A percentile compares a stretch with the other conserved stretches of the same genome.
phyloP scores from a whole-genome alignment of 2,888 invertebrate species.

The Ophion ellenae region DNA sequence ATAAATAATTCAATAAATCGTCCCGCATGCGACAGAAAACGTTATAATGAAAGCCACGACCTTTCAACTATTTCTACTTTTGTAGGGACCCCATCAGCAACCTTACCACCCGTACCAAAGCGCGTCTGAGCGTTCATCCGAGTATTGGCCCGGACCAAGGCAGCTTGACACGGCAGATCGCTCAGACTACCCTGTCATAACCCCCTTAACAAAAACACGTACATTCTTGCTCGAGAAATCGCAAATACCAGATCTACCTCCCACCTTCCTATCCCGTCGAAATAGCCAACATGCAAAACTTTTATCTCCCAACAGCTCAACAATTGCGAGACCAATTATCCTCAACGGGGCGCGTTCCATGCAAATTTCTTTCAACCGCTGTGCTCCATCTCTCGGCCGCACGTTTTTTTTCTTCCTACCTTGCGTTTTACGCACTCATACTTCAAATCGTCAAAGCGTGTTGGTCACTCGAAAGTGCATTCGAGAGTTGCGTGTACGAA shows the following conservation, averaged over 20 bases:
- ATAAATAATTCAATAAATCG: no score
- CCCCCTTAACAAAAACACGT: not conserved
- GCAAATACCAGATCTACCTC: not conserved
- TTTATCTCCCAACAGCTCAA: not conserved
- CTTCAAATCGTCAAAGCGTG: not conserved
- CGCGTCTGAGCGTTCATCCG: not conserved
- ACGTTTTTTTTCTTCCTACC: not conserved
- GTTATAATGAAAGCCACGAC: no score
- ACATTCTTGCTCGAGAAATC: not conserved
- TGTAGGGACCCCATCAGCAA: no score
- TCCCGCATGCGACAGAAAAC: no score
- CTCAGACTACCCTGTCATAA: not conserved
- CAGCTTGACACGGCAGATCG: not conserved
- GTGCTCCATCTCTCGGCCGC: not conserved
- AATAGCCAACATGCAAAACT: not conserved
- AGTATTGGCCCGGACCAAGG: not conserved
- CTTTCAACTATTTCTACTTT: no score
- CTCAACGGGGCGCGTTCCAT: slow-evolving; percentile 3
- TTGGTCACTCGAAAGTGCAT: not conserved
- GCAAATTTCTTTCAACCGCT: slow-evolving; percentile 19
- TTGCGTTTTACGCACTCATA: not conserved
- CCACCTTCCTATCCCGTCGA: not conserved
- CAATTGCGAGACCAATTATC: slow-evolving; percentile 14
- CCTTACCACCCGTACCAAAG: no score
- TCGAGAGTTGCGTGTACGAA: not conserved